Conservation (phyloP, 2,888 invertebrate genomes). For the Lacanobia oleracea region DNA sequence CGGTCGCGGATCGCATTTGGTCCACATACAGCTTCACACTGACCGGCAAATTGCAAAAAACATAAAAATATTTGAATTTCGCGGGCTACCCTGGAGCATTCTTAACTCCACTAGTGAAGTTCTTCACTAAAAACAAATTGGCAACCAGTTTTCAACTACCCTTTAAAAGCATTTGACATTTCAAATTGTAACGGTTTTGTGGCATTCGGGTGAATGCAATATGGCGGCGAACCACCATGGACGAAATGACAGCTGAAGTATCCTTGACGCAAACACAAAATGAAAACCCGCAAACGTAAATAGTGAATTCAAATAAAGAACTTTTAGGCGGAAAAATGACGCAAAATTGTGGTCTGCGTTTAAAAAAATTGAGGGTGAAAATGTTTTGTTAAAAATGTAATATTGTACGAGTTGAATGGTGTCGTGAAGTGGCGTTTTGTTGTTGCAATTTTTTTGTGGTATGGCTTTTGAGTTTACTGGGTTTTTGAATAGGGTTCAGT, state of each 20-base stretch:
- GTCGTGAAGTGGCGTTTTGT: background rate
- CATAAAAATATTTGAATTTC: too few species aligned
- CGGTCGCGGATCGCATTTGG: too few species aligned
- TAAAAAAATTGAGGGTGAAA: slow-evolving; percentile 13
- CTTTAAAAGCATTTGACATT: slow-evolving; percentile 7
- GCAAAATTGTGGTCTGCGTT: background rate
- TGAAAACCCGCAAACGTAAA: slow-evolving; percentile 29
- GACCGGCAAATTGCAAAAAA: too few species aligned
- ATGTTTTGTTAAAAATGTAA: slow-evolving; percentile 44
- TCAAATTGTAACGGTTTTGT: slow-evolving; percentile 23
- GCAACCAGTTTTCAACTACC: background rate
- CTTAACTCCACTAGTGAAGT: too few species aligned
- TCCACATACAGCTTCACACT: too few species aligned
- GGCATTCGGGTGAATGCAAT: too few species aligned
- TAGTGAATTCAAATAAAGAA: slow-evolving; percentile 23
- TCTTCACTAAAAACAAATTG: background rate
- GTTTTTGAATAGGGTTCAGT: background rate
- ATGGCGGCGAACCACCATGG: slow-evolving; percentile 35
- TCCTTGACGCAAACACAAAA: slow-evolving; percentile 41
- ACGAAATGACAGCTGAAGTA: slow-evolving; percentile 29
- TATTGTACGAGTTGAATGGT: slow-evolving; percentile 32
- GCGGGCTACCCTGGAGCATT: too few species aligned
- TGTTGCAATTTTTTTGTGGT: background rate
- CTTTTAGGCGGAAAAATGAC: slow-evolving; percentile 10
- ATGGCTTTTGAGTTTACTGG: background rate